Evolutionary conservation across 2,113 vertebrate genomes (phyloP).

Genomic region (Podarcis muralis): DNA sequence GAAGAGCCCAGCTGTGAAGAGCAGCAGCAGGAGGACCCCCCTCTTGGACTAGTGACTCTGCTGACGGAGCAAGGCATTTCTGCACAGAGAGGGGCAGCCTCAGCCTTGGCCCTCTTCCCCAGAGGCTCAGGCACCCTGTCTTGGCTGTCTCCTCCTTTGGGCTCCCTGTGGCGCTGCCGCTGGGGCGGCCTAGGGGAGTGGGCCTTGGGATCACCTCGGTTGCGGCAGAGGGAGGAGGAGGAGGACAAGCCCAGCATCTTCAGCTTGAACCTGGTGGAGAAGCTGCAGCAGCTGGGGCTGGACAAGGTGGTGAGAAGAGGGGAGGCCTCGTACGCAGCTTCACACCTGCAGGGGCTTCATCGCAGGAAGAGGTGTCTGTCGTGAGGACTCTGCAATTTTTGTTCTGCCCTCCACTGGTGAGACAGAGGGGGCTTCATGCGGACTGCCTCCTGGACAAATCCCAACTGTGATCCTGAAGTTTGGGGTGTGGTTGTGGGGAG

Average conservation of each 20-base stretch:
- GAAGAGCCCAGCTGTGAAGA: background rate
- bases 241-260: conserved; percentile 63
- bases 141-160: background rate
- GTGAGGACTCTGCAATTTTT: background rate
- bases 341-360: background rate
- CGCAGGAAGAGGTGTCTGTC: background rate
- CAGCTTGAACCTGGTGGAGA: conserved; percentile 83
- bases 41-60: conserved; percentile 71
- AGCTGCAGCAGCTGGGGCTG: conserved; percentile 81
- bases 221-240: background rate
- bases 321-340: conserved; percentile 19
- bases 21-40: background rate
- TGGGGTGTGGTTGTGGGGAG: background rate
- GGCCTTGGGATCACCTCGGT: background rate
- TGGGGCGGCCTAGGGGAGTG: background rate
- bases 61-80: conserved; percentile 76
- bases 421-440: background rate
- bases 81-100: background rate
- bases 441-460: background rate
- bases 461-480: background rate
- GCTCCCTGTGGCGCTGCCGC: background rate
- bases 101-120: background rate
- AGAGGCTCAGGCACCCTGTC: fast-evolving
- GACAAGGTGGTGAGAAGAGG: conserved; percentile 79
- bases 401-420: background rate